Evolutionary conservation across 1,140 invertebrate genomes (phyloP), one percentile per base, ranked within the genome.

Genomic region (Ooceraea biroi): DNA sequence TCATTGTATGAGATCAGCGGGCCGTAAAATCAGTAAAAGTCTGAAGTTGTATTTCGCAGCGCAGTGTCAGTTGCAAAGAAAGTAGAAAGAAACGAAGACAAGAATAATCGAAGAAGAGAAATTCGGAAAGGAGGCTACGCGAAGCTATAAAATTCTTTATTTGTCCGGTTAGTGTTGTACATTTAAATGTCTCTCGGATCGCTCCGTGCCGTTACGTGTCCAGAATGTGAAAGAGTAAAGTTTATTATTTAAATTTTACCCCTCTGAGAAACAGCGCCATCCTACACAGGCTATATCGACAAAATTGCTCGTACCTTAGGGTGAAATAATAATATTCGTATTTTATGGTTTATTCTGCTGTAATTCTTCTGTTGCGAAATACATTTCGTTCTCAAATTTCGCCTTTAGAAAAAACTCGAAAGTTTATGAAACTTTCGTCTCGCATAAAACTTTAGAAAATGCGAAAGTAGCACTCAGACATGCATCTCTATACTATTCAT

Each of bases 121-220:
- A 76, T 48, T 50, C 22, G 69, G 22, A 25, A 19, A 66, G 5
- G 19, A 17, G 46, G 11, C 55, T 25, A n/a, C 61, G 36, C 83
- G 48, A 71, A 76, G n/a, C 27, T 17, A 66, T 36, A 60, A 46
- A 50, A 83, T 69, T 8, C 3, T 58, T 25, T 85, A 48, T 63
- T 83, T 83, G 36, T 19, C 11, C 25, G n/a, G 8, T 36, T 72
- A 50, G 17, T n/a, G n/a, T 5, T 52, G 10, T 44, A n/a, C 3
- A 3, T 44, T 11, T 10, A 48, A 41, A 22, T 65, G 10, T 68
- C 25, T 55, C 7, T 68, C 48, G 55, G 36, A 44, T 68, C 22
- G 25, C 8, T 52, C 19, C 52, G 52, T 36, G 36, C 68, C 11
- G 5, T 41, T 17, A 55, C 10, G 3, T 25, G 12, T 17, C 12